Percentiles rank a stretch among this genome's conserved stretches.
Conservation (phyloP, 1,140 invertebrate genomes). For the Saxidomus purpurata region DNA sequence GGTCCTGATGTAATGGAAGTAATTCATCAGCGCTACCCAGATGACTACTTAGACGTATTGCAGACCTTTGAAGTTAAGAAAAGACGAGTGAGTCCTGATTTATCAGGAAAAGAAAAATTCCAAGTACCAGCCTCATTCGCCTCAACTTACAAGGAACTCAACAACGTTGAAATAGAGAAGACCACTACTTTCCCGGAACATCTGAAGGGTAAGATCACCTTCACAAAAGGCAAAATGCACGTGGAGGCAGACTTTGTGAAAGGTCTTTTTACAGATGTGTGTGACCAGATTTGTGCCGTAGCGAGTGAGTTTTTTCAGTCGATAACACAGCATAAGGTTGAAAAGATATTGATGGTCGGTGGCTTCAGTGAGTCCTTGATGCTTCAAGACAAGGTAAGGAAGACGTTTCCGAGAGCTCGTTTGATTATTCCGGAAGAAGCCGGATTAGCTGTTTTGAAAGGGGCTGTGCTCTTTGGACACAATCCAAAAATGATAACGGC, state of each 20-base stretch:
- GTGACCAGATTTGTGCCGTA: not conserved
- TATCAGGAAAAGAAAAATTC: not conserved
- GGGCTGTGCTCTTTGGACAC: slow-evolving; percentile 56
- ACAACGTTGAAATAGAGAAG: not conserved
- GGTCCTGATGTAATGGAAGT: slow-evolving; percentile 59
- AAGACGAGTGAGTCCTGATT: not conserved
- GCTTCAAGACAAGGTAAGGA: slow-evolving; percentile 28
- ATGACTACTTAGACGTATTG: slow-evolving; percentile 34
- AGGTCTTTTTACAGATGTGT: slow-evolving; percentile 3
- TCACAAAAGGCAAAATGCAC: slow-evolving; percentile 23
- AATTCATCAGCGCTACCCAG: not conserved
- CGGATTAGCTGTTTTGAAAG: slow-evolving; percentile 55
- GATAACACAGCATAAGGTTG: not conserved
- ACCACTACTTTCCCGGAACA: not conserved
- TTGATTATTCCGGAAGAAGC: slow-evolving; percentile 61
- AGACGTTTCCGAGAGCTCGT: not conserved
- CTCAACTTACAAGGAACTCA: slow-evolving; percentile 22
- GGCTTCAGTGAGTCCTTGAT: slow-evolving; percentile 60
- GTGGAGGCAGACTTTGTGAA: slow-evolving; percentile 35
- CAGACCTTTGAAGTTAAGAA: slow-evolving; percentile 55
- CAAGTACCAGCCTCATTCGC: slow-evolving; percentile 9
- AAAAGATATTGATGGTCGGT: slow-evolving; percentile 44
- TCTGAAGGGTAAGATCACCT: slow-evolving; percentile 11
- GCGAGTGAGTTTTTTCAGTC: slow-evolving; percentile 4
- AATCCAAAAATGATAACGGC: slow-evolving; percentile 47